Conservation (phyloP, 2,888 invertebrate species). For the Diachrysia chrysitis region DNA sequence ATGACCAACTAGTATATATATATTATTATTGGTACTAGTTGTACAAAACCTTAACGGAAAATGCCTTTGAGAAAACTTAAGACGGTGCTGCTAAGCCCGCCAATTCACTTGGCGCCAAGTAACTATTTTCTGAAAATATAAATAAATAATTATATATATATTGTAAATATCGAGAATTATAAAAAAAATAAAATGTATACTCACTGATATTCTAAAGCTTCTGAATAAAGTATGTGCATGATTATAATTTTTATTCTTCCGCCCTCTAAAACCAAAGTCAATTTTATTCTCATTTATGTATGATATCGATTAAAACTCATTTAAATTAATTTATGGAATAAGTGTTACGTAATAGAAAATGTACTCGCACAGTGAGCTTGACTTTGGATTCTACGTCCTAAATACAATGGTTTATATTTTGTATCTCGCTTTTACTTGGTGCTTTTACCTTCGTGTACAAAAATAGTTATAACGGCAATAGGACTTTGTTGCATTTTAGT, state of each 20-base stretch:
- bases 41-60: not conserved
- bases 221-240: too few species aligned
- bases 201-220: too few species aligned
- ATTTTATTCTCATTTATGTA: conserved; percentile 13
- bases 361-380: not conserved
- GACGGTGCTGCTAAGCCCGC: not conserved
- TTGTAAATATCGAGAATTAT: not conserved
- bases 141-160: not conserved
- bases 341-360: conserved; percentile 6
- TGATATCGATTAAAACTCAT: not conserved
- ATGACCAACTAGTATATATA: not conserved
- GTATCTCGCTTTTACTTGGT: conserved; percentile 7
- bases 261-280: conserved; percentile 32
- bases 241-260: too few species aligned
- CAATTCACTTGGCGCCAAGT: too few species aligned
- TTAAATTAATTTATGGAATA: conserved; percentile 16
- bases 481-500: conserved; percentile 17
- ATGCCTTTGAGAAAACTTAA: not conserved
- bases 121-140: not conserved
- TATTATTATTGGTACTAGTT: not conserved
- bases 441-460: conserved; percentile 40
- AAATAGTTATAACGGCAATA: conserved; percentile 27
- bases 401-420: conserved; percentile 6
- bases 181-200: too few species aligned
- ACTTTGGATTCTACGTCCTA: not conserved